Percentiles rank a stretch among this genome's conserved stretches.
phyloP scores from a whole-genome alignment of 2,888 invertebrate genomes.

The Xestia ashworthii region DNA sequence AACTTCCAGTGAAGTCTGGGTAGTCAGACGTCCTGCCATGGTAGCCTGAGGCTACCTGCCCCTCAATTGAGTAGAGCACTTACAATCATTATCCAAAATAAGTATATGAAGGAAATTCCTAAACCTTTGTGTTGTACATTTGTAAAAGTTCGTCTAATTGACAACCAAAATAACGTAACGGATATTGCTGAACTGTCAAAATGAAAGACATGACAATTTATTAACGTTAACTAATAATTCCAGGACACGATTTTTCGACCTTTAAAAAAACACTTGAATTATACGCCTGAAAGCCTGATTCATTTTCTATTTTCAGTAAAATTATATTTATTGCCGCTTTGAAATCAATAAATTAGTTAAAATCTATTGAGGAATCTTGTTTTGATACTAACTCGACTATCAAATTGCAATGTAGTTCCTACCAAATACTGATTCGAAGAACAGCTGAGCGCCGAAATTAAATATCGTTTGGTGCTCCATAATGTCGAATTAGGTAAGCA shows the following conservation, averaged over 20 bases:
- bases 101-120: no score
- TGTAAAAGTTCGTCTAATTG: background rate
- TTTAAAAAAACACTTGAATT: background rate
- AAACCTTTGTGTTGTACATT: no score
- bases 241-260: background rate
- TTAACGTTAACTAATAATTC: background rate
- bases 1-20: background rate
- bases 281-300: background rate
- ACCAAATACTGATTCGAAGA: background rate
- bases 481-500: constrained; percentile 38
- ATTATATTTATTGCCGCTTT: background rate
- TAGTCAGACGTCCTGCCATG: background rate
- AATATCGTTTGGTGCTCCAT: constrained; percentile 34
- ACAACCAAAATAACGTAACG: background rate
- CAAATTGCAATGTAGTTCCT: background rate
- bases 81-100: background rate
- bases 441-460: constrained; percentile 20
- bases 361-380: background rate
- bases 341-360: background rate
- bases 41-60: background rate
- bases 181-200: background rate
- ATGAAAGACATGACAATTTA: background rate
- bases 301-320: background rate
- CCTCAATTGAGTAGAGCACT: background rate
- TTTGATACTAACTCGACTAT: background rate